Evolutionary conservation across 2,113 vertebrate species (phyloP), one percentile per base, ranked within the genome.

Genomic region (Pagrus major): DNA sequence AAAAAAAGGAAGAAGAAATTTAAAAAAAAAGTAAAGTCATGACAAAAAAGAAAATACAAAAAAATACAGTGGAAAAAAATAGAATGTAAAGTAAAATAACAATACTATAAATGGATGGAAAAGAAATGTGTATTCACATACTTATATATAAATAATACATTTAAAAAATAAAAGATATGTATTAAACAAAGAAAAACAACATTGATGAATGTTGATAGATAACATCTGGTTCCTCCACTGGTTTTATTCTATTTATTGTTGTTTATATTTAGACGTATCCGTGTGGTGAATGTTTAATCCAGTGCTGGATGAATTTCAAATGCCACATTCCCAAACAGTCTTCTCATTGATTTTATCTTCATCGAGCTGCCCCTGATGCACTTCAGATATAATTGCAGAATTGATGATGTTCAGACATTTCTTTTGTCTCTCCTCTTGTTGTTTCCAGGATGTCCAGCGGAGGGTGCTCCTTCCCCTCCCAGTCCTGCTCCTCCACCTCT

Each of bases 361-460:
- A 20, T 42, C 12, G 31, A n/a, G 20, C 11, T 46, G 9, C 21
- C 35, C 31, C 21, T 51, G n/a, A 49, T 44, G 15, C 20, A 1
- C n/a, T 65, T 37, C 2, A 51, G 12, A 21, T 3, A 54, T 29
- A 58, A 21, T 1, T 71, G 18, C 25, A 56, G 21, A 64, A 9
- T 8, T 68, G 18, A 74, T 16, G 49, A 61, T 16, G 11, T 51
- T 46, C 6, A 37, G 16, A 6, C 23, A 27, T 65, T 52, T 41
- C 20, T 70, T 64, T 65, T 33, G 29, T 76, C 37, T 11, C 33
- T 23, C 16, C 23, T 61, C 27, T 67, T 89, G 86, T 61, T 56
- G 55, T 92, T 75, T 70, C 37, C 83, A 97, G 96, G 68, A 89
- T 93, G 85, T 86, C 93, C 87, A 89, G 89, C 8, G 93, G 92